Evolutionary conservation across 92 coral and sea anemone species (phyloP), one percentile per base, ranked within the genome.

Genomic region (Epizoanthus rinbou): DNA sequence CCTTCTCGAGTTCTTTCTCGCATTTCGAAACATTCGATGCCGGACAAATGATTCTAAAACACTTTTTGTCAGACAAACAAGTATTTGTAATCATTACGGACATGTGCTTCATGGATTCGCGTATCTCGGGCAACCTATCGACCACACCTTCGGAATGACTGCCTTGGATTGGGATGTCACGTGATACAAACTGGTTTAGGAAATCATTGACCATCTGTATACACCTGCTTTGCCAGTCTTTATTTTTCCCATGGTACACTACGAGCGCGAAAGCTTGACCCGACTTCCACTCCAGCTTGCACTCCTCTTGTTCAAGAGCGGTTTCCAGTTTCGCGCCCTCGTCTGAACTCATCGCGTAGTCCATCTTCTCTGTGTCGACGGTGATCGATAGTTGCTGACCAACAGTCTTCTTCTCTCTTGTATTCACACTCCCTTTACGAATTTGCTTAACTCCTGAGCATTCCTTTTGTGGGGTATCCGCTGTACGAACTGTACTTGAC

Each of bases 311-410:
- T 37, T 69, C 70, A n/a, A 93, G 84, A 17, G 87, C 52, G 5
- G 73, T 59, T 45, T 79, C 86, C 0, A 91, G 63, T 31, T 91
- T 75, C 52, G 59, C 84, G n/a, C 57, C 50, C 41, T 70, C 69
- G 8, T 37, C 35, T 21, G 90, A 71, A 9, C 75, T 43, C 37
- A 70, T 84, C 43, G 91, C 67, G 86, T 73, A 89, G 64, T 85
- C 89, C 98, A 93, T 93, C 22, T 86, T 79, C 56, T 91, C 91
- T 43, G 86, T 37, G 69, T 93, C 95, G 5, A 93, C 98, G 57
- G 47, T 89, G 73, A 89, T 74, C 45, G 73, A 81, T 7, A 90
- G 64, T 45, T 85, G 58, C 85, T 81, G 87, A 75, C 69, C 35
- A 47, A 80, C 8, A 71, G 91, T 37, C 43, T 37, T 14, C 50